These are phyloP conservation scores for Mormyrus iriodes DNA, from an alignment of 2,113 vertebrate genomes.

Conservation along the genomic window DNA sequence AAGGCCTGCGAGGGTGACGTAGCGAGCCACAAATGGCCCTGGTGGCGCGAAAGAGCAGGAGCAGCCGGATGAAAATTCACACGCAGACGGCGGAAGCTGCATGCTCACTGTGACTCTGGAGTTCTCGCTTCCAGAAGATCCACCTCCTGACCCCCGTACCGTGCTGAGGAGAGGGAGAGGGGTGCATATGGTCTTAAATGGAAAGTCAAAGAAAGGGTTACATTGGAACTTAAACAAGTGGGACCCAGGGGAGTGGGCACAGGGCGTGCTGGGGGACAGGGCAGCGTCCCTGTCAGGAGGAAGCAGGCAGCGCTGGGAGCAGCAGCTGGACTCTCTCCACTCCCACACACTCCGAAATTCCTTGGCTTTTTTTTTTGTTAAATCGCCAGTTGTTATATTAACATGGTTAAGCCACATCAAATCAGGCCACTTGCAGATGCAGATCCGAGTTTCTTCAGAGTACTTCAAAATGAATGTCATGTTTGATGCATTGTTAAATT, in stretches of 20 bases:
- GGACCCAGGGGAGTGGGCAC: not conserved
- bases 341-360: not conserved
- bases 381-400: not conserved
- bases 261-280: not conserved
- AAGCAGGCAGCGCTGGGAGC: not conserved
- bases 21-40: too few species aligned
- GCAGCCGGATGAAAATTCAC: not conserved
- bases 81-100: not conserved
- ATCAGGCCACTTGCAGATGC: not conserved
- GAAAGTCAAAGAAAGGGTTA: not conserved
- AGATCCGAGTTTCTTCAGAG: not conserved
- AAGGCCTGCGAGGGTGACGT: not conserved
- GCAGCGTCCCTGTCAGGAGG: not conserved
- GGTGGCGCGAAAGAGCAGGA: not conserved
- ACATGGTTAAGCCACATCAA: not conserved
- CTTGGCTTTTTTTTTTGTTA: not conserved
- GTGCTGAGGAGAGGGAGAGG: not conserved
- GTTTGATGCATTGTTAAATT: not conserved
- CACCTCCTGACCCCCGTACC: not conserved
- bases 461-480: not conserved
- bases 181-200: not conserved
- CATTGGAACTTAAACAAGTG: not conserved
- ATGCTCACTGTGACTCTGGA: conserved; percentile 17
- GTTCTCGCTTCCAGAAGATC: not conserved
- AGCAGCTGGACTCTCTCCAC: not conserved